phyloP scores from a whole-genome alignment of 2,797 vertebrate species.

The Neomorphus geoffroyi region DNA sequence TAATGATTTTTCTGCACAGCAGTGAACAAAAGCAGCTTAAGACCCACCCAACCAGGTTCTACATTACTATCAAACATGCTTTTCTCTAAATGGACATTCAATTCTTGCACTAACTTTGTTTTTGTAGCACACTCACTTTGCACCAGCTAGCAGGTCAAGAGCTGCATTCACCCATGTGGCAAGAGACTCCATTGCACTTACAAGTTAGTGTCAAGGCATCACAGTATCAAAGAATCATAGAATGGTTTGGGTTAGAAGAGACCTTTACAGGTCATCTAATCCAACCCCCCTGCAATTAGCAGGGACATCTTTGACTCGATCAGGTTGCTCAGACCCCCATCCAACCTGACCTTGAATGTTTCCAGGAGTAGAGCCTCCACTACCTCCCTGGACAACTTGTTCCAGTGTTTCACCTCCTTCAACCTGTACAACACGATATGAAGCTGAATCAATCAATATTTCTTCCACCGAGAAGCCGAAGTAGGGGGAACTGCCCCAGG shows the following conservation, averaged over 20 bases:
- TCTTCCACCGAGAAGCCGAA: neutral
- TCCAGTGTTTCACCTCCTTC: too few relatives aligned
- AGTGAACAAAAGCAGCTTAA: neutral
- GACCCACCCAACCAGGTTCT: neutral
- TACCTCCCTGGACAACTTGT: too few relatives aligned
- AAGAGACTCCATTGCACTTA: neutral
- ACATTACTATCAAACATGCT: neutral
- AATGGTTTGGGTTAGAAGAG: too few relatives aligned
- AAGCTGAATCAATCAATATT: neutral
- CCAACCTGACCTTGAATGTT: too few relatives aligned
- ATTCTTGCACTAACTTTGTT: neutral
- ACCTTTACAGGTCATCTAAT: too few relatives aligned
- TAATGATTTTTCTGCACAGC: neutral
- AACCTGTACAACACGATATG: accelerated
- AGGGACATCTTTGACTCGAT: too few relatives aligned
- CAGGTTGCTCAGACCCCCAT: too few relatives aligned
- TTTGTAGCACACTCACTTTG: neutral
- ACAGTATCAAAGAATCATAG: neutral
- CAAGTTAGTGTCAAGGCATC: neutral
- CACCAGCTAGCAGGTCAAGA: neutral
- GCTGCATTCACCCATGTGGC: neutral
- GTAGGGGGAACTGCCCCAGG: neutral
- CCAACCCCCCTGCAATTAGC: too few relatives aligned
- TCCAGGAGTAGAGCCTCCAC: too few relatives aligned
- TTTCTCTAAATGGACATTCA: neutral